Evolutionary conservation across 2,797 vertebrate species (phyloP).

Genomic region (Sebastes taczanowskii): DNA sequence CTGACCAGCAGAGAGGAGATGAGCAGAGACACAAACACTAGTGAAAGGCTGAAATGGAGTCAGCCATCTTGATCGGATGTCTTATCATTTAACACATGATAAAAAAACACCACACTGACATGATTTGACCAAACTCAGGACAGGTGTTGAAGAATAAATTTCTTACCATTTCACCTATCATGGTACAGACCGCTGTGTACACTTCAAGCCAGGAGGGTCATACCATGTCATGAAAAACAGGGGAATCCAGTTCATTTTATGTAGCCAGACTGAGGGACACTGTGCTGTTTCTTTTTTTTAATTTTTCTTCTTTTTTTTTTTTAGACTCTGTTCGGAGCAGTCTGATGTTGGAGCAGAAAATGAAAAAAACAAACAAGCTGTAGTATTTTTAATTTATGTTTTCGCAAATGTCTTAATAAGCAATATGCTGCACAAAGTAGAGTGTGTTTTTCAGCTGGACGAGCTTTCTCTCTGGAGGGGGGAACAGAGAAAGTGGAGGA

Average conservation of each 20-base stretch:
- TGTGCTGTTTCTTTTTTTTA: conserved; percentile 61
- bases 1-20: conserved; percentile 17
- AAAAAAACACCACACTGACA: neutral
- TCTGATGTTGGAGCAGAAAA: conserved; percentile 61
- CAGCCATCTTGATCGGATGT: conserved; percentile 12
- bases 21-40: conserved; percentile 35
- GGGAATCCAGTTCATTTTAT: conserved; percentile 44
- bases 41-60: conserved; percentile 27
- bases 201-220: conserved; percentile 9
- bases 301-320: neutral
- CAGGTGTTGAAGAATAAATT: conserved; percentile 20
- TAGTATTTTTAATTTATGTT: conserved; percentile 84
- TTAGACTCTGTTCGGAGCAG: conserved; percentile 67
- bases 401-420: conserved; percentile 86
- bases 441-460: conserved; percentile 76
- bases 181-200: conserved; percentile 57
- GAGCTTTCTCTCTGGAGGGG: conserved; percentile 66
- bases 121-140: conserved; percentile 59
- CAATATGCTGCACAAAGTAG: conserved; percentile 85
- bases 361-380: conserved; percentile 51
- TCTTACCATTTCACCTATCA: conserved; percentile 15
- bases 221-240: conserved; percentile 34
- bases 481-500: conserved; percentile 34
- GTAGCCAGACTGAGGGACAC: conserved; percentile 82
- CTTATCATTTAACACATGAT: neutral